Conservation (phyloP, 1,140 invertebrate genomes). For the Drosophila suzukii region DNA sequence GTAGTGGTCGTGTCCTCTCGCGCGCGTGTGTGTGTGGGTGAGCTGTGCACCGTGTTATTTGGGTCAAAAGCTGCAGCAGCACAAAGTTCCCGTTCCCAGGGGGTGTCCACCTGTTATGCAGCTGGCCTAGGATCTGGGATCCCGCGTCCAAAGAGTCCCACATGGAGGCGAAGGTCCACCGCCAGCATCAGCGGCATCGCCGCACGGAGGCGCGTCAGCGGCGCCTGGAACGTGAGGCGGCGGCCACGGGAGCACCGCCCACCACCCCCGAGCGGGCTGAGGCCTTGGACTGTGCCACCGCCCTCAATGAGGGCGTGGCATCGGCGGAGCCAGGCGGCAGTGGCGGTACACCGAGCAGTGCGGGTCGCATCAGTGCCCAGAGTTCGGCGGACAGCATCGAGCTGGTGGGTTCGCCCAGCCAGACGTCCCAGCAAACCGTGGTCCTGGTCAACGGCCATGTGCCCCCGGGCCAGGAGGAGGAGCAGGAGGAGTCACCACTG, state of each 20-base stretch:
- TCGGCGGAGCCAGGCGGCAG: slow-evolving; percentile 24
- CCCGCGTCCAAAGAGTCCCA: neutral
- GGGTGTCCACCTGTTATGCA: slow-evolving; percentile 72
- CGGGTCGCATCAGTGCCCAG: slow-evolving; percentile 70
- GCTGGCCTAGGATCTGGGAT: slow-evolving; percentile 35
- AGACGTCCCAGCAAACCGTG: slow-evolving; percentile 77
- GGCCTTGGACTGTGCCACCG: slow-evolving; percentile 57
- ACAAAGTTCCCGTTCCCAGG: slow-evolving; percentile 38
- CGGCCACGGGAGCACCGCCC: slow-evolving; percentile 40
- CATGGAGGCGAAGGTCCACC: slow-evolving; percentile 81
- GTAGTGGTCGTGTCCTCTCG: slow-evolving; percentile 22
- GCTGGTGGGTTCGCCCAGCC: slow-evolving; percentile 69
- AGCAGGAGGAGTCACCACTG: slow-evolving; percentile 30
- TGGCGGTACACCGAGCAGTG: slow-evolving; percentile 44
- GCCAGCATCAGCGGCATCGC: slow-evolving; percentile 76
- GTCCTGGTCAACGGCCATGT: slow-evolving; percentile 76
- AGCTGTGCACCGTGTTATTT: slow-evolving; percentile 60
- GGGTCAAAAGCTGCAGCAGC: slow-evolving; percentile 66
- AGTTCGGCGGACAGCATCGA: slow-evolving; percentile 76
- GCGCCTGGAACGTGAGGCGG: slow-evolving; percentile 67
- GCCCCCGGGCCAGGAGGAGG: slow-evolving; percentile 50
- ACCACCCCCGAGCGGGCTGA: slow-evolving; percentile 47
- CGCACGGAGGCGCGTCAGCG: slow-evolving; percentile 76
- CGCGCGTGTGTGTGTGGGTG: slow-evolving; percentile 8
- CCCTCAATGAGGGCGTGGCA: slow-evolving; percentile 51